Percentiles rank a stretch among this genome's conserved stretches.
Evolutionary conservation across 2,797 vertebrate genomes (phyloP).

Genomic region (Melopsittacus undulatus): DNA sequence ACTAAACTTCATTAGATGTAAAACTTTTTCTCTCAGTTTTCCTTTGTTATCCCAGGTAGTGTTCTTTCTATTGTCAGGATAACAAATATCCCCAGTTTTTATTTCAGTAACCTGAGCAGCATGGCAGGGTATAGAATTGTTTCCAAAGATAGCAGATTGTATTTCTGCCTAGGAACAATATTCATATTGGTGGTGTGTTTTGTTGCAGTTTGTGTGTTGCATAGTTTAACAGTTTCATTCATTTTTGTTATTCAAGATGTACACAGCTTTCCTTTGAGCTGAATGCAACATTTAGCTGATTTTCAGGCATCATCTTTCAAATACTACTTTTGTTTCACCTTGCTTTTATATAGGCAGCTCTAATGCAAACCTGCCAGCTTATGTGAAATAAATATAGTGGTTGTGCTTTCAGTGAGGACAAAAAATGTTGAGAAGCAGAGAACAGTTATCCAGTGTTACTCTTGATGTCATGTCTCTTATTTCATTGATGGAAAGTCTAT

Average conservation of each 20-base stretch:
- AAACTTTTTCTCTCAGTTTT: neutral
- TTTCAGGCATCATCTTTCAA: neutral
- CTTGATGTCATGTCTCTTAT: neutral
- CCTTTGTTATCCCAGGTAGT: neutral
- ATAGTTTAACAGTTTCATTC: neutral
- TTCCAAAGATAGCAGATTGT: slow-evolving; percentile 27
- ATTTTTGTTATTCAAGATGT: neutral
- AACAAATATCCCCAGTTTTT: slow-evolving; percentile 10
- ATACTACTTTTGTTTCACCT: neutral
- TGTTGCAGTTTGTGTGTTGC: neutral
- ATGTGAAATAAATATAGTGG: neutral
- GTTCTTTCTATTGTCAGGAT: slow-evolving; percentile 12
- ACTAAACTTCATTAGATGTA: neutral
- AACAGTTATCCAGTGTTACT: neutral
- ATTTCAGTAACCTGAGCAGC: slow-evolving; percentile 53
- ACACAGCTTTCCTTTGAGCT: neutral
- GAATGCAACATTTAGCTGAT: neutral
- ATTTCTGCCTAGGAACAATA: slow-evolving; percentile 26
- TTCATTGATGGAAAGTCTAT: neutral
- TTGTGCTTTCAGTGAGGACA: neutral
- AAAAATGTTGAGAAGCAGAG: neutral
- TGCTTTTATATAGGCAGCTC: neutral
- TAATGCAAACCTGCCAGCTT: neutral
- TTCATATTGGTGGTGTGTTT: neutral
- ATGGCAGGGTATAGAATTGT: slow-evolving; percentile 9